Base-by-base conservation (phyloP, 2,888 invertebrate genomes). In the Tupiocoris notatus region DNA sequence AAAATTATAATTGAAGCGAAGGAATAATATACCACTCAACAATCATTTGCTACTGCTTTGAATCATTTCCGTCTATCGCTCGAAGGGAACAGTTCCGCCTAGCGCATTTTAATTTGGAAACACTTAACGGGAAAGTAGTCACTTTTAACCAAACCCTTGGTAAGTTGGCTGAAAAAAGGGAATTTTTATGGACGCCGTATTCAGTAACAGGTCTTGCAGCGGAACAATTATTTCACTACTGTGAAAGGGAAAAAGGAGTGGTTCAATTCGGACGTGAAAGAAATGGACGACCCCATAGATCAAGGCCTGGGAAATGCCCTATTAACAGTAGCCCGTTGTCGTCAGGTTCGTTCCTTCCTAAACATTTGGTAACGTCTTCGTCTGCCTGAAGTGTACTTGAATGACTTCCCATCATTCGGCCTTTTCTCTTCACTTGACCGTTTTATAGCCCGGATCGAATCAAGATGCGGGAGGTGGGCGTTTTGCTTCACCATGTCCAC, bases 361-460 rank as follows among this genome's bases (percentile, higher is more conserved):
- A 39, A 39, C 39, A 39, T 39, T 39, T 39, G 39, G 39, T 39
- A 39, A 39, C 39, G 3, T 39, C 12, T 39, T 39, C 39, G 23
- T 65, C 65, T 39, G 25, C 65, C 22, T 20, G 39, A 25, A 65
- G 39, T 65, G 20, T 65, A 24, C 65, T 39, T 65, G 39, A 65
- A 65, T 65, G 65, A 39, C 65, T 65, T 65, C 65, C 65, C 65
- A 65, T 65, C 65, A 65, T 65, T 65, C 65, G 25, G 24, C 39
- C 64, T 64, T 65, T 64, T 64, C 23, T 63, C 17, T 64, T 18
- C 39, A 18, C 25, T 18, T 20, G 65, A 39, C 65, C 39, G 65
- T 65, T 65, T 65, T 65, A 65, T 65, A 25, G 65, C 65, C 64
- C 65, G 39, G 65, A 39, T 65, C 65, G 65, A 65, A 65, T 65